Evolutionary conservation across 2,113 vertebrate genomes (phyloP).

Genomic region (Fregata magnificens): DNA sequence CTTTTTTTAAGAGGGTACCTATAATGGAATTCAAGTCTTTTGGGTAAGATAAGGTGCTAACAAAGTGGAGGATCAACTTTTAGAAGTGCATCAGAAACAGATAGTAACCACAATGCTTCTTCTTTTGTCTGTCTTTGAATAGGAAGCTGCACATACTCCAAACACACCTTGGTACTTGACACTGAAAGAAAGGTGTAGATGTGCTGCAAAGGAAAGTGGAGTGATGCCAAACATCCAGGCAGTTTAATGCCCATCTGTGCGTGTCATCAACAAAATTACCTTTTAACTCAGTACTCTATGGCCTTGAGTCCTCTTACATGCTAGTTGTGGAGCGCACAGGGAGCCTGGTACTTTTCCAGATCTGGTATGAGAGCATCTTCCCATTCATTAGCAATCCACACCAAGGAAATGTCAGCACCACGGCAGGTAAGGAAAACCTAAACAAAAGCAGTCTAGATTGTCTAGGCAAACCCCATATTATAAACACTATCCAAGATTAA

Average conservation of each 20-base stretch:
- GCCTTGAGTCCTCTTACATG: neutral
- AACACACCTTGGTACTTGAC: neutral
- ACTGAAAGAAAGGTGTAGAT: neutral
- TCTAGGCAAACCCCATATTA: neutral
- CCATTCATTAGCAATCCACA: neutral
- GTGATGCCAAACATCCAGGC: neutral
- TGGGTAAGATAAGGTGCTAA: neutral
- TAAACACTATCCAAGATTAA: neutral
- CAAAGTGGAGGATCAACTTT: neutral
- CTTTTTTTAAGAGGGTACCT: neutral
- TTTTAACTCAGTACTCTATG: neutral
- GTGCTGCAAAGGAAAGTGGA: neutral
- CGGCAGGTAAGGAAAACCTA: neutral
- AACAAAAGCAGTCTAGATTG: neutral
- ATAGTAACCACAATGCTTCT: neutral
- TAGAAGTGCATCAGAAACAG: neutral
- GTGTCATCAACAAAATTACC: neutral
- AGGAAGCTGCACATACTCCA: neutral
- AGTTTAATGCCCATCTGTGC: neutral
- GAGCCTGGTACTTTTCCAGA: neutral
- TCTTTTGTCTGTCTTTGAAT: neutral
- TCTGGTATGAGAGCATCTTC: neutral
- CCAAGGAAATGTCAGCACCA: neutral
- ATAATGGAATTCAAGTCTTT: neutral
- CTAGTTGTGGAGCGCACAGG: neutral